Percentiles rank a stretch among this genome's conserved stretches.
Evolutionary conservation across 2,797 vertebrate genomes (phyloP).

Genomic region (Hoplostethus atlanticus): DNA sequence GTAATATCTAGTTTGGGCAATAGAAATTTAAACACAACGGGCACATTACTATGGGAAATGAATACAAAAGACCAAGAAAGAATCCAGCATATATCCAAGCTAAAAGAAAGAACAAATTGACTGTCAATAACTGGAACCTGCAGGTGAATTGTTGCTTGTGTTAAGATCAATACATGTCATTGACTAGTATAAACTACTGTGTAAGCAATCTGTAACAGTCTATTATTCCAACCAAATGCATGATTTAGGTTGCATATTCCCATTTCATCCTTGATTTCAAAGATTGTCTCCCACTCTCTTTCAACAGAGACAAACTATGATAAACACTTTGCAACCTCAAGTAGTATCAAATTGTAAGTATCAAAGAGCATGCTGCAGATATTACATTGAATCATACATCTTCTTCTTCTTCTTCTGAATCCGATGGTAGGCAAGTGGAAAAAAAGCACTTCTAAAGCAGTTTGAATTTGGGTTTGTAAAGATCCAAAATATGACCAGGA

Average conservation of each 20-base stretch:
- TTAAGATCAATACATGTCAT: background rate
- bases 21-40: conserved; percentile 23
- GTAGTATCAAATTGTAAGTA: background rate
- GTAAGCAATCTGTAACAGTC: conserved; percentile 3
- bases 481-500: conserved; percentile 24
- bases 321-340: conserved; percentile 18
- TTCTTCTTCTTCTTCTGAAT: no score
- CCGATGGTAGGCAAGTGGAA: conserved; percentile 9
- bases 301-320: conserved; percentile 13
- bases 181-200: background rate
- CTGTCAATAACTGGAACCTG: conserved; percentile 13
- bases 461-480: conserved; percentile 12
- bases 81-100: conserved; percentile 18
- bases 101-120: conserved; percentile 9
- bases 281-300: conserved; percentile 5
- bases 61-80: conserved; percentile 4
- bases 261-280: conserved; percentile 31
- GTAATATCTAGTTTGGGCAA: conserved; percentile 15
- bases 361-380: background rate
- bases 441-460: conserved; percentile 3
- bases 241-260: conserved; percentile 13
- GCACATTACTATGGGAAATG: background rate
- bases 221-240: conserved; percentile 14
- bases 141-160: conserved; percentile 11
- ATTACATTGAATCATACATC: background rate